phyloP scores from a whole-genome alignment of 2,113 vertebrate species.

The Carassius gibelio region DNA sequence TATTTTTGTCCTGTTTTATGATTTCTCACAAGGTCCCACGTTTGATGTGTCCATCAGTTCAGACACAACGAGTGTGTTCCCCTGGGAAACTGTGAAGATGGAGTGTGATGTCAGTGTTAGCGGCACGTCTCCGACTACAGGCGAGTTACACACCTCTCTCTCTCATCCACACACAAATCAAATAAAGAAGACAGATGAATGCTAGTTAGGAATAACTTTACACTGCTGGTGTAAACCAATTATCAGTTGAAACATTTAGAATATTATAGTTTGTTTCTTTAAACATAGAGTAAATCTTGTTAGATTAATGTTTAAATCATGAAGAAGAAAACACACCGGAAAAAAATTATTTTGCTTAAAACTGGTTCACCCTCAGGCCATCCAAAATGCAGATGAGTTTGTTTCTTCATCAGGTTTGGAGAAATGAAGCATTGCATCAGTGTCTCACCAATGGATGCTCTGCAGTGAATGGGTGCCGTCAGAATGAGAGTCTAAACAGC shows the following conservation, averaged over 20 bases:
- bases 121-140: constrained; percentile 79
- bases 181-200: not conserved
- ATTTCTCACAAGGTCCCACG: constrained; percentile 76
- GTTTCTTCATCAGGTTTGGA: not conserved
- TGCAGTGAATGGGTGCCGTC: not conserved
- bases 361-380: not conserved
- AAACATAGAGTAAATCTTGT: not conserved
- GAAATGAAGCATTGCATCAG: not conserved
- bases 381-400: not conserved
- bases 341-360: not conserved
- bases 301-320: not conserved
- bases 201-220: not conserved
- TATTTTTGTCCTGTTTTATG: constrained; percentile 7
- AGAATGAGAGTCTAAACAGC: not conserved
- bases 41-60: constrained; percentile 84
- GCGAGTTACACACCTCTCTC: constrained; percentile 63
- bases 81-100: constrained; percentile 86
- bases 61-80: constrained; percentile 79
- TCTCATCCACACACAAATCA: not conserved
- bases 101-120: constrained; percentile 81
- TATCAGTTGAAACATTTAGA: not conserved
- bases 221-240: not conserved
- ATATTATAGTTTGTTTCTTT: not conserved
- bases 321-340: not conserved
- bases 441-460: not conserved